Conservation (phyloP, 2,797 vertebrate species). For the Acrocephalus scirpaceus region DNA sequence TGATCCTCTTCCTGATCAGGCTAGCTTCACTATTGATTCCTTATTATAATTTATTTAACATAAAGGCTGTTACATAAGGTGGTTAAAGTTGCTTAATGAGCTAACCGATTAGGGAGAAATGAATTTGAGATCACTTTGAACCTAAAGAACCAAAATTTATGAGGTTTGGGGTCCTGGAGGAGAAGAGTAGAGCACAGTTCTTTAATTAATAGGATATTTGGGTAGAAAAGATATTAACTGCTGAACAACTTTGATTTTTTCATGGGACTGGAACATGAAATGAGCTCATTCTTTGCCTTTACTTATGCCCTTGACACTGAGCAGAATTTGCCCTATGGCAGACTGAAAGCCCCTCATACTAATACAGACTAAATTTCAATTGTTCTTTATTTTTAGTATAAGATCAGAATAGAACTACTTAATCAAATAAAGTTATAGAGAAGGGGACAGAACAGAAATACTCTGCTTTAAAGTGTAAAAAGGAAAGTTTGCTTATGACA, state of each 20-base stretch:
- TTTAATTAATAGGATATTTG: slow-evolving; percentile 50
- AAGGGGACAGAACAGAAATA: neutral
- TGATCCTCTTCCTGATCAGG: slow-evolving; percentile 43
- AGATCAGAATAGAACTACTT: neutral
- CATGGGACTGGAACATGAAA: neutral
- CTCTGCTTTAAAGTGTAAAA: neutral
- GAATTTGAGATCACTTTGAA: slow-evolving; percentile 63
- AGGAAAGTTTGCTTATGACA: neutral
- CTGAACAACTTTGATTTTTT: slow-evolving; percentile 6
- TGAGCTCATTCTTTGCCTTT: neutral
- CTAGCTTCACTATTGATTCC: slow-evolving; percentile 60
- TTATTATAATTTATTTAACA: slow-evolving; percentile 70
- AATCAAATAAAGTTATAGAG: neutral
- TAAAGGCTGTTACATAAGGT: slow-evolving; percentile 61
- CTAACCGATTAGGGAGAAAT: slow-evolving; percentile 43
- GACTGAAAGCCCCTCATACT: neutral
- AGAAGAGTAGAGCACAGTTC: slow-evolving; percentile 11
- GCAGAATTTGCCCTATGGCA: neutral
- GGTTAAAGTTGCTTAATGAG: slow-evolving; percentile 62
- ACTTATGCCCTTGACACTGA: neutral
- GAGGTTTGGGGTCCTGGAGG: slow-evolving; percentile 41
- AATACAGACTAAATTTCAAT: neutral
- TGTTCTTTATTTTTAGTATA: neutral
- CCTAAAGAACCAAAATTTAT: slow-evolving; percentile 44
- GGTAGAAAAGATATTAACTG: neutral